Base-by-base conservation (phyloP, 2,113 vertebrate genomes). In the Pardalotus punctatus region DNA sequence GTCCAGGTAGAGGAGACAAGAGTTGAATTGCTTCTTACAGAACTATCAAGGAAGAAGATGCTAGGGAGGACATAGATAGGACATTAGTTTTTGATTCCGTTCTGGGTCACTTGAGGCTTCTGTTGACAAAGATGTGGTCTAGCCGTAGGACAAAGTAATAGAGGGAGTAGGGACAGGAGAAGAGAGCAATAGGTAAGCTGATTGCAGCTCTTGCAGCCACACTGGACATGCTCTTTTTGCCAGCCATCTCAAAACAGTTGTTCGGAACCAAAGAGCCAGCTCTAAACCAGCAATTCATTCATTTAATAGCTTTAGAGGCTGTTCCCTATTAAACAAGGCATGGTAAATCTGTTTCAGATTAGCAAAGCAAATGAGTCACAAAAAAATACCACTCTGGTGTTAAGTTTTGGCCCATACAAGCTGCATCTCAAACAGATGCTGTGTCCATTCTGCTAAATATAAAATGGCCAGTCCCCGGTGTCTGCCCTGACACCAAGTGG, bases 321-420 rank as follows among this genome's bases (percentile, higher is more conserved):
- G 81, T 77, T 95, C 29, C 29, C 38, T 91, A 73, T 93, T 91
- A 88, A 94, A 87, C 24, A 70, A 85, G 74, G 71, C 91, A 91
- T 12, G 14, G 42, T 27, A 80, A 96, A 95, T 95, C 91, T 97
- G 94, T 90, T 96, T 88, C 78, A 90, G 84, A 93, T 96, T 91
- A 96, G 24, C 62, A 93, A 72, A 94, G 88, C 43, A 82, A 93
- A 90, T 84, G 80, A 92, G 64, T 92, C 56, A 88, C 60, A 56
- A 93, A 90, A 80, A 79, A 80, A 45, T 57, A 61, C 57, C 21
- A 33, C 51, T 94, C 78, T 78, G 83, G 54, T 95, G 83, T 74
- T 81, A 69, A 69, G 28, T 90, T 93, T 94, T 94, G 90, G 95
- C 82, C 69, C 12, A 11, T 56, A 35, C 8, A 4, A 83, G 35